phyloP scores from a whole-genome alignment of 2,797 vertebrate species.

The Eulemur albifrons region DNA sequence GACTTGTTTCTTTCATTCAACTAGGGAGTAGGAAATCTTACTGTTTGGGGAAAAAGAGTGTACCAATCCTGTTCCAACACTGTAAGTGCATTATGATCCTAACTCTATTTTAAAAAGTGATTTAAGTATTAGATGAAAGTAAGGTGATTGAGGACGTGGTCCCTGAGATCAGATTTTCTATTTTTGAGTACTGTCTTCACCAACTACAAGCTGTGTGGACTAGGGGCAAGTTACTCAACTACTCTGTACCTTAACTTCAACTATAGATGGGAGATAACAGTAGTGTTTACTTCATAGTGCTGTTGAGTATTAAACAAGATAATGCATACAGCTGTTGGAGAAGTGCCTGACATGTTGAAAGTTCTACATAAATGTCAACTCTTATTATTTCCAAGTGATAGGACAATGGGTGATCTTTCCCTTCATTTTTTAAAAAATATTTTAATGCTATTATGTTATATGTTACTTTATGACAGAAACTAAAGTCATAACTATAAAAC shows the following conservation, averaged over 20 bases:
- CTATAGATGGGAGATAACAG: background rate
- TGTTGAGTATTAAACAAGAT: background rate
- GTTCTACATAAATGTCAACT: background rate
- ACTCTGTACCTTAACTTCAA: slow-evolving; percentile 6
- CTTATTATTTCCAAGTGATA: background rate
- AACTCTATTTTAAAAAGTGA: background rate
- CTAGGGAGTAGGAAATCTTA: background rate
- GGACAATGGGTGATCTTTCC: background rate
- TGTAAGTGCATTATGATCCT: background rate
- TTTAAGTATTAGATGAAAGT: background rate
- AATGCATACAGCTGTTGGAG: background rate
- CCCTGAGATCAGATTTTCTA: background rate
- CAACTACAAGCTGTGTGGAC: background rate
- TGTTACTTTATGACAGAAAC: background rate
- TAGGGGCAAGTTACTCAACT: background rate
- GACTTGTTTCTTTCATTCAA: background rate
- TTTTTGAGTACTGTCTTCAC: background rate
- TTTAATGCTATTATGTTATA: background rate
- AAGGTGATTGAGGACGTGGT: background rate
- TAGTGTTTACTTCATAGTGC: background rate
- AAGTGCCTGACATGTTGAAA: background rate
- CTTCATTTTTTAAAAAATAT: background rate
- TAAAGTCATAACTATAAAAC: background rate
- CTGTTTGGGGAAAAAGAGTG: background rate
- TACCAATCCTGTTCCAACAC: background rate